Conservation (phyloP, 2,113 vertebrate genomes). For the Cygnus buccinator region DNA sequence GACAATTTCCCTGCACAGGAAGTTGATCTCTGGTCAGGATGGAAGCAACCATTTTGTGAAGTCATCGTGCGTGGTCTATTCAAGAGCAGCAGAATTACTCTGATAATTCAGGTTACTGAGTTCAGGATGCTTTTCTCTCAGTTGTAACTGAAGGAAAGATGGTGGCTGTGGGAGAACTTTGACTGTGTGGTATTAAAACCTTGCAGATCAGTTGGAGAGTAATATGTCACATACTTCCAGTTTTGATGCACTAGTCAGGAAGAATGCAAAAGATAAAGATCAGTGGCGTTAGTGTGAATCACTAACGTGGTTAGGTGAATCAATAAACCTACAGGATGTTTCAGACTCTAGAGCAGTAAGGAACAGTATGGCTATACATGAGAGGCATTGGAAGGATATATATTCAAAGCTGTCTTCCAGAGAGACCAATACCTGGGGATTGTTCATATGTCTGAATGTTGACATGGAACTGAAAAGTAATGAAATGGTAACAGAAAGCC, state of each 20-base stretch:
- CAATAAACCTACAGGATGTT: constrained; percentile 70
- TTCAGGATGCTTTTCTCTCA: neutral
- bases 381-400: neutral
- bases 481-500: neutral
- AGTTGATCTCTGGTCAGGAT: neutral
- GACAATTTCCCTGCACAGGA: neutral
- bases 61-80: neutral
- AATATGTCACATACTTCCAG: constrained; percentile 45
- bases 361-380: neutral
- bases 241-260: constrained; percentile 40
- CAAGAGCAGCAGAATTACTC: constrained; percentile 5
- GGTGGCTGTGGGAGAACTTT: constrained; percentile 2
- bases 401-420: neutral
- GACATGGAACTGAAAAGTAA: neutral
- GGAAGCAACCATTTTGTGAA: neutral
- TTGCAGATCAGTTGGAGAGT: constrained; percentile 38
- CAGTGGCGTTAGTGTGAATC: neutral
- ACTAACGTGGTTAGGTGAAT: constrained; percentile 42
- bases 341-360: constrained; percentile 66
- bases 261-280: constrained; percentile 50
- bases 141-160: constrained; percentile 22
- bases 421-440: neutral
- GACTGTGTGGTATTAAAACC: constrained; percentile 32
- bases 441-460: neutral
- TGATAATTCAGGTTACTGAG: neutral